Conservation (phyloP, 2,888 invertebrate genomes). For the Pollenia angustigena region DNA sequence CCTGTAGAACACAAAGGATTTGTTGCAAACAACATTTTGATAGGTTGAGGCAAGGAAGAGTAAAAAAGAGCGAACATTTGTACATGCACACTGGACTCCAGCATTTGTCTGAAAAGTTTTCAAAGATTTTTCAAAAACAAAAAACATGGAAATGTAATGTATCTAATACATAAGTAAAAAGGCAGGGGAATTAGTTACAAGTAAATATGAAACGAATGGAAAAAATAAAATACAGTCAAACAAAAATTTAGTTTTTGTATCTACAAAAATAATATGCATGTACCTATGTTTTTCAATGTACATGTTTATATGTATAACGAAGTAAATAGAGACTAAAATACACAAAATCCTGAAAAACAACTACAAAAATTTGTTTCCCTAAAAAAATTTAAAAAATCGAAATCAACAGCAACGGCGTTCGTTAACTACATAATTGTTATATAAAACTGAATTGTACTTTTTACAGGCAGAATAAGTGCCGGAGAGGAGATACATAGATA, state of each 20-base stretch:
- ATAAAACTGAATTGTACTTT: conserved; percentile 31
- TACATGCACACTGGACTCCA: conserved; percentile 33
- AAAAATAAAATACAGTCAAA: neutral
- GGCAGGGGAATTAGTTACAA: conserved; percentile 15
- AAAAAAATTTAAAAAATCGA: neutral
- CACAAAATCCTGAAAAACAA: neutral
- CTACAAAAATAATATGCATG: neutral
- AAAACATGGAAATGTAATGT: conserved; percentile 4
- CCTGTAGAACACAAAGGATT: conserved; percentile 46
- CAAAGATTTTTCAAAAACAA: conserved; percentile 2
- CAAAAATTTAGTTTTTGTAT: neutral
- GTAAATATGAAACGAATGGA: neutral
- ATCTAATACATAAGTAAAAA: neutral
- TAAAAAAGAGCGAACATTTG: neutral
- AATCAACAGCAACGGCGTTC: neutral
- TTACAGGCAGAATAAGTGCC: neutral
- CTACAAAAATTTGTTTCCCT: neutral
- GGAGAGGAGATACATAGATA: neutral
- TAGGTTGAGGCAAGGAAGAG: conserved; percentile 45
- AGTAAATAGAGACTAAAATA: conserved; percentile 7
- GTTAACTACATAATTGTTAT: neutral
- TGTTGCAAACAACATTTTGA: conserved; percentile 37
- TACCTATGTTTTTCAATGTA: neutral
- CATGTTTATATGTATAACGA: no score
- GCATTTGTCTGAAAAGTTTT: conserved; percentile 70